These are phyloP conservation scores for Myrmecophaga tridactyla DNA, from an alignment of 2,113 vertebrate genomes.

Conservation along the genomic window DNA sequence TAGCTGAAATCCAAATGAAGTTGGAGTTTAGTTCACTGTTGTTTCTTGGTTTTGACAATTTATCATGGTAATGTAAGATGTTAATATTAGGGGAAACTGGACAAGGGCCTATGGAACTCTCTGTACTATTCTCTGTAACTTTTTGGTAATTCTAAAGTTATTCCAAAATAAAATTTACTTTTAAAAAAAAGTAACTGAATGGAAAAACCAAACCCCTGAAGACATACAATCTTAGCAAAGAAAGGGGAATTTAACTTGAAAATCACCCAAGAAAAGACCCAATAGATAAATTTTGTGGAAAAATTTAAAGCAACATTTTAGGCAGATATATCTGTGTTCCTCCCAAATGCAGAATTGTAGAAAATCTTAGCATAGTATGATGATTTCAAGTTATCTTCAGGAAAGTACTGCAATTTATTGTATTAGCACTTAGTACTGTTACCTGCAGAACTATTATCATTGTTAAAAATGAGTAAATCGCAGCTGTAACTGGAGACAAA, in stretches of 20 bases:
- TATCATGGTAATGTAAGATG: background rate
- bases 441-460: constrained; percentile 99
- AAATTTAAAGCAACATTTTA: background rate
- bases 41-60: background rate
- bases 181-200: background rate
- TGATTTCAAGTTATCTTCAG: background rate
- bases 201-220: background rate
- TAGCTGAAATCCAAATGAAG: background rate
- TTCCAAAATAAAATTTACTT: background rate
- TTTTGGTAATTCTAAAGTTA: background rate
- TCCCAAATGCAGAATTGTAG: background rate
- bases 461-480: constrained; percentile 95
- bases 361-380: background rate
- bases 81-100: background rate
- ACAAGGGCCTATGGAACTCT: background rate
- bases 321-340: background rate
- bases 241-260: constrained; percentile 26
- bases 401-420: background rate
- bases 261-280: background rate
- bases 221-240: background rate
- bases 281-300: background rate
- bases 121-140: background rate
- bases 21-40: background rate
- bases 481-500: constrained; percentile 90
- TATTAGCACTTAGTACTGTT: constrained; percentile 49